Evolutionary conservation across 2,888 invertebrate species (phyloP), one percentile per base, ranked within the genome.

Genomic region (Sarcophaga subvicina): DNA sequence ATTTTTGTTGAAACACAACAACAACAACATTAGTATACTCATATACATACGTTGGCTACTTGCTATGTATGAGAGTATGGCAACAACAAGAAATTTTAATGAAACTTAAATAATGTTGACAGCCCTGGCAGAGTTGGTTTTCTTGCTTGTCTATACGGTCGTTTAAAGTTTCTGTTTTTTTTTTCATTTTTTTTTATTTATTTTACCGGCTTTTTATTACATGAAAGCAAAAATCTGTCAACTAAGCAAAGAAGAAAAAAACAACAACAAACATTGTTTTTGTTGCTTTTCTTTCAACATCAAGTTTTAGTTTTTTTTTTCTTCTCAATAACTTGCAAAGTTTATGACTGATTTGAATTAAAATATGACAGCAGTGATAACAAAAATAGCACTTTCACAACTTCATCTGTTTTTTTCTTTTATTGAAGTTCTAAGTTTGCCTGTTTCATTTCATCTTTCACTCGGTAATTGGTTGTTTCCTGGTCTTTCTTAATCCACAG

Each of bases 141-240:
- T 37, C 37, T 49, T 64, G 70, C 47, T 73, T 78, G 77, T 45
- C 45, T 73, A 67, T 63, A 75, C 66, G 77, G 22, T 80, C 37
- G 54, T 17, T 63, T 47, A n/a, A 25, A 25, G 75, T 63, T 66
- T 71, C 27, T 37, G 73, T 80, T 79, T 77, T 80, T 83, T 72
- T 37, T 37, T 37, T 37, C 27, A 4, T 37, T 6, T 6, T 37
- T 37, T 79, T 78, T 82, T 82, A 79, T 80, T 86, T 86, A 80
- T 80, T 75, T 83, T 86, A 73, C 78, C 86, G 80, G 86, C 80
- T 81, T 83, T 85, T 83, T 77, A 72, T 83, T 86, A 70, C 83
- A 86, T 17, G 67, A 83, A 79, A 86, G 66, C 72, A 83, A 72
- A 83, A 86, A 86, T 86, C 80, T 80, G 80, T 86, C 86, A 86